These are phyloP conservation scores for Alouatta palliata DNA, from an alignment of 2,113 vertebrate species.

Conservation along the genomic window DNA sequence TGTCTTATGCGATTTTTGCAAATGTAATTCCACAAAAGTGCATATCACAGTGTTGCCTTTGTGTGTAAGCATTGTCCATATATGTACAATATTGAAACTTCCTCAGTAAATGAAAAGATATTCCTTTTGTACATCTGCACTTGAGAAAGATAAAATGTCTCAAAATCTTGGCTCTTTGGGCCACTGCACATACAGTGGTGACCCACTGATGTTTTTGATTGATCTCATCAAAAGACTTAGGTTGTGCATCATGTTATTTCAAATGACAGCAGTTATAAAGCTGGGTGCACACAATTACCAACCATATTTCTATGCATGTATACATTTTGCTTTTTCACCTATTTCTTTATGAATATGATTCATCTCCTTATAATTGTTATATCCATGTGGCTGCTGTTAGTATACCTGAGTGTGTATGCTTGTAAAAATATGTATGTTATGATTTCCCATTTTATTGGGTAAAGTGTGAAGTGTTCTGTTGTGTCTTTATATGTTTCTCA, in stretches of 20 bases:
- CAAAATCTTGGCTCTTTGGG: background rate
- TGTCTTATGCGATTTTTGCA: background rate
- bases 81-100: background rate
- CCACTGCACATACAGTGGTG: background rate
- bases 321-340: background rate
- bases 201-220: background rate
- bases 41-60: background rate
- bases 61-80: background rate
- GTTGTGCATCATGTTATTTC: background rate
- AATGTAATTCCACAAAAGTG: background rate
- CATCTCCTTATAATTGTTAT: background rate
- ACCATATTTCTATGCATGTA: background rate
- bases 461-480: background rate
- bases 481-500: background rate
- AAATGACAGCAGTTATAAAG: background rate
- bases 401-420: background rate
- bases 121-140: background rate
- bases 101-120: background rate
- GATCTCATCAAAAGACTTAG: background rate
- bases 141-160: background rate
- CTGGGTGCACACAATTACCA: background rate
- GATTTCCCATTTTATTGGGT: background rate
- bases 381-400: background rate
- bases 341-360: background rate
- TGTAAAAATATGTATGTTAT: background rate